Evolutionary conservation across 2,113 vertebrate genomes (phyloP), one percentile per base, ranked within the genome.

Genomic region (Rhinolophus ferrumequinum): DNA sequence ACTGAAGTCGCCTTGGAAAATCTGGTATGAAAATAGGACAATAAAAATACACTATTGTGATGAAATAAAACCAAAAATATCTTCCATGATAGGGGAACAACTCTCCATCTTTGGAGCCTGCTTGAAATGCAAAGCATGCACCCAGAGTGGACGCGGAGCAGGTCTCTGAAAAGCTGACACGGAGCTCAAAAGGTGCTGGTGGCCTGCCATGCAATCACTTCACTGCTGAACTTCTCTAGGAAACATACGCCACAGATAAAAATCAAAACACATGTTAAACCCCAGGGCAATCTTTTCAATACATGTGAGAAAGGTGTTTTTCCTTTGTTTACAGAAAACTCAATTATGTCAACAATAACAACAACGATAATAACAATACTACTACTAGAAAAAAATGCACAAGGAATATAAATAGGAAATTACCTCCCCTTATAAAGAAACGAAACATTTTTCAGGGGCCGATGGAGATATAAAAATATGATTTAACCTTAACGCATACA

Each of bases 21-120:
- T 66, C 18, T 66, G 67, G 50, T 75, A 33, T 58, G 38, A 35
- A 93, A 92, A 89, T 4, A 26, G 38, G 70, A 22, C 22, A 47
- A 77, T 67, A 56, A 88, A 73, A 86, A 12, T n/a, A 22, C 7
- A 62, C 24, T 54, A 75, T 14, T 0, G 79, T 21, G 22, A 79
- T 79, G 79, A 87, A 91, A 88, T 41, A 77, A 88, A 96, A 80
- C 60, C 50, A 11, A 73, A 80, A 70, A 62, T 11, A 54, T 58
- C 56, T 54, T 72, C 60, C 1, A 22, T 64, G 70, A 66, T 18
- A 3, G 26, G 15, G 30, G 6, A 93, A 9, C 56, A 60, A 11
- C 3, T 30, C 50, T 72, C 69, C 50, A 33, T 60, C 69, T 47
- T 38, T 22, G 5, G 28, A 44, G 54, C 56, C 87, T 86, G 69